A percentile compares a stretch with the other conserved stretches of the same genome.
phyloP scores from a whole-genome alignment of 2,113 vertebrate species.

The Otus sunia region DNA sequence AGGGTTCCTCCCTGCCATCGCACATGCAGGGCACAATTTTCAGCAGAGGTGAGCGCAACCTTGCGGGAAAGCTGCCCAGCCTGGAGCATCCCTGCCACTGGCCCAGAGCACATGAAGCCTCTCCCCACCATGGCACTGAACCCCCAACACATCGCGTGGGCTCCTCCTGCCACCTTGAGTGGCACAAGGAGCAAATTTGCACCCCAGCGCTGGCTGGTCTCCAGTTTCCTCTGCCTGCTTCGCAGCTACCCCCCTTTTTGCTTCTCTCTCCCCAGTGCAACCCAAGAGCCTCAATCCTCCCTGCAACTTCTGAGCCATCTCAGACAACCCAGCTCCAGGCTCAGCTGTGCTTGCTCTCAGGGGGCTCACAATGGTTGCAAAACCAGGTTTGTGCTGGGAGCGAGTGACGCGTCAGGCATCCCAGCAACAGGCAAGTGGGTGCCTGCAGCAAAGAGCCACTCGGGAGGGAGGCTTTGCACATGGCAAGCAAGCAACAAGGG shows the following conservation, averaged over 20 bases:
- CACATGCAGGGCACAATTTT: not conserved
- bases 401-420: fast-evolving
- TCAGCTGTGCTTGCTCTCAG: not conserved
- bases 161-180: not conserved
- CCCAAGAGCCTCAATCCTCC: not conserved
- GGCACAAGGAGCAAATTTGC: not conserved
- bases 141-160: fast-evolving
- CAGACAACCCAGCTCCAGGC: not conserved
- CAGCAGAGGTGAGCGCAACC: not conserved
- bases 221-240: not conserved
- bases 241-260: not conserved
- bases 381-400: not conserved
- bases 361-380: not conserved
- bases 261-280: not conserved
- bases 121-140: fast-evolving
- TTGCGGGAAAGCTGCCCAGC: not conserved
- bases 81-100: not conserved
- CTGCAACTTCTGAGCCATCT: not conserved
- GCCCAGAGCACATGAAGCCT: fast-evolving
- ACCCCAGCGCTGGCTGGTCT: not conserved
- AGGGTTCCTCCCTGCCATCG: not conserved
- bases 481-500: not conserved
- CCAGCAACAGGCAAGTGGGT: fast-evolving
- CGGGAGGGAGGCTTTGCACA: not conserved
- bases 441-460: not conserved